These are phyloP conservation scores for Microcebus ravelobensis DNA, from an alignment of 2,113 vertebrate genomes.

Conservation along the genomic window DNA sequence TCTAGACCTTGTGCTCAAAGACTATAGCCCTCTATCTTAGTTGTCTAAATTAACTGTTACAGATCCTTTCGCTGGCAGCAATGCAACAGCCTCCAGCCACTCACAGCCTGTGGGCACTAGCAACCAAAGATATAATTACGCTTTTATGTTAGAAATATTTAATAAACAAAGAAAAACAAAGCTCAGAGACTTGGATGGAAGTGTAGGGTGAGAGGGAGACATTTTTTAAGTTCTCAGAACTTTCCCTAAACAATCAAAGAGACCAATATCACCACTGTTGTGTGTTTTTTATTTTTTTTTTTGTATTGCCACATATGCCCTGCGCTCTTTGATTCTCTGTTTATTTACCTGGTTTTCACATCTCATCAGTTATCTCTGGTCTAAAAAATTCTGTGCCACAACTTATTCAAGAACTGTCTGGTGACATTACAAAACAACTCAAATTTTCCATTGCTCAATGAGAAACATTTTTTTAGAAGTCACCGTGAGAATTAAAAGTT, in stretches of 20 bases:
- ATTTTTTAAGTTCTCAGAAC: slow-evolving; percentile 20
- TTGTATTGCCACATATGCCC: neutral
- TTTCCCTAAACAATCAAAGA: slow-evolving; percentile 30
- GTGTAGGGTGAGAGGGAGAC: neutral
- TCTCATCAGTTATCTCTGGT: neutral
- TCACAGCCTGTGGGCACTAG: neutral
- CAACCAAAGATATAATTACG: neutral
- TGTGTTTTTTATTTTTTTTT: neutral
- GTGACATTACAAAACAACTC: neutral
- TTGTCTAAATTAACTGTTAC: neutral
- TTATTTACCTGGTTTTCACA: slow-evolving; percentile 12
- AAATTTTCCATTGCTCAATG: slow-evolving; percentile 39
- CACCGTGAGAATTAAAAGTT: neutral
- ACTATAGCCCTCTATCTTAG: neutral
- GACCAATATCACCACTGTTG: neutral
- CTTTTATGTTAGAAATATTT: neutral
- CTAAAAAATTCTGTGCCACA: neutral
- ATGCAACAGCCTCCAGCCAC: neutral
- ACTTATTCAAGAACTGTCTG: neutral
- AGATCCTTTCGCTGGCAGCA: neutral
- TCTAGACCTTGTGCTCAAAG: neutral
- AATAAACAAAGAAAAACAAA: slow-evolving; percentile 36
- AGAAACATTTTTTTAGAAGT: slow-evolving; percentile 33
- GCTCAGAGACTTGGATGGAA: neutral
- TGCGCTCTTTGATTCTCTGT: neutral